Conservation (phyloP, 2,113 vertebrate species). For the Cyphomyrus plagiostoma region DNA sequence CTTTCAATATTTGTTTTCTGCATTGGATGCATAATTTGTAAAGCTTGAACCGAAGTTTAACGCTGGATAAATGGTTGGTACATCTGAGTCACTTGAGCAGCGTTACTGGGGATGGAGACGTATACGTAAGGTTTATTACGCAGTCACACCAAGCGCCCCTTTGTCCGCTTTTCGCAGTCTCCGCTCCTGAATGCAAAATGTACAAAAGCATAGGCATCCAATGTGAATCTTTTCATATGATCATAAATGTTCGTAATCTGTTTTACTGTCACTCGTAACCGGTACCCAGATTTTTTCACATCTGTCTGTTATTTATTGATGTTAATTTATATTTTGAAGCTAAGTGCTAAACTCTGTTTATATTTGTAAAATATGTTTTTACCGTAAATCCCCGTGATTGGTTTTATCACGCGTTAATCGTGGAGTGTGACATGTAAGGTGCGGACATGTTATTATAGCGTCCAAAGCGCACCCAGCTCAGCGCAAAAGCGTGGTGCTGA, state of each 20-base stretch:
- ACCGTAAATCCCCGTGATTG: not conserved
- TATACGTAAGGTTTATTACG: not conserved
- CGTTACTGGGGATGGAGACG: not conserved
- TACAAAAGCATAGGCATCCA: not conserved
- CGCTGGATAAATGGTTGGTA: not conserved
- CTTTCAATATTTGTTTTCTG: not conserved
- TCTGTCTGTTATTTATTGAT: not conserved
- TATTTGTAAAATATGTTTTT: not conserved
- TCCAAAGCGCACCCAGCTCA: not conserved
- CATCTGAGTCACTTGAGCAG: not conserved
- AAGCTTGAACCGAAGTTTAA: not conserved
- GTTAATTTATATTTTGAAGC: not conserved
- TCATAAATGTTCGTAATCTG: not conserved
- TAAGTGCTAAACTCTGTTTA: not conserved
- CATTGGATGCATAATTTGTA: not conserved
- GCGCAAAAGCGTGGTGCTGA: conserved; percentile 15
- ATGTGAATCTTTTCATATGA: not conserved
- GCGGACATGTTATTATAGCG: not conserved
- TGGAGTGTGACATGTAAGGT: not conserved
- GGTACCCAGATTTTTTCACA: not conserved
- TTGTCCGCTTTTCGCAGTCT: not conserved
- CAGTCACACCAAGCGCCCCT: not conserved
- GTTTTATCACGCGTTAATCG: not conserved
- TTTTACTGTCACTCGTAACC: not conserved
- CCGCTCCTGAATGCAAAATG: not conserved